Evolutionary conservation across 2,113 vertebrate species (phyloP), one percentile per base, ranked within the genome.

Genomic region (Thalassoma bifasciatum): DNA sequence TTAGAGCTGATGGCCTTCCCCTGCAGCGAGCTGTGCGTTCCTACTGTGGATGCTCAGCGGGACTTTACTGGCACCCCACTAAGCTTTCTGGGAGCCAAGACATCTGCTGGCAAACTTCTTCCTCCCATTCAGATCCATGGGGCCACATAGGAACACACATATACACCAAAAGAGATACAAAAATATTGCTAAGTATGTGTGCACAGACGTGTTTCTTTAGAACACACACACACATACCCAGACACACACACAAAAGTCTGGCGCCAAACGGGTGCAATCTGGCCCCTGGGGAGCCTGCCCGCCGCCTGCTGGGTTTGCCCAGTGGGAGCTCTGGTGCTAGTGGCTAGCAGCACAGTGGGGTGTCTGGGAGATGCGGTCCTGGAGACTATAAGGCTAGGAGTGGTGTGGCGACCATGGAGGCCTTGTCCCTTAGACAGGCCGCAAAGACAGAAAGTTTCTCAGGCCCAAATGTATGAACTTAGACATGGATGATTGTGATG

Each of bases 31-130:
- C 73, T 86, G 63, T 86, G 85, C 90, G 90, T 85, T 83, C 81
- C 86, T 58, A 65, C 79, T 86, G 83, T 88, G 84, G 68, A 0
- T 60, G 62, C 92, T 79, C 92, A 91, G 91, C 84, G 49, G 92
- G 93, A 79, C 63, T 71, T 85, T 81, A 38, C 75, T 64, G 84
- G 84, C 86, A 88, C 90, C 93, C 93, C 58, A 72, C 88, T 92
- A 89, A 79, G 91, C 83, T 58, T 81, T 91, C 87, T 94, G 91
- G 91, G 93, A 94, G 88, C 71, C 22, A 59, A 86, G 79, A 79
- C 93, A 93, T 92, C 91, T 94, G 93, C 59, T 74, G 67, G 57
- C 75, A 77, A 68, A 72, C 40, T 3, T 74, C 75, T 81, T 80
- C 54, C 64, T 79, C 71, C 59, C 54, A 66, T 58, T 71, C 61